Base-by-base conservation (phyloP, 2,113 vertebrate genomes). In the Scomber scombrus region DNA sequence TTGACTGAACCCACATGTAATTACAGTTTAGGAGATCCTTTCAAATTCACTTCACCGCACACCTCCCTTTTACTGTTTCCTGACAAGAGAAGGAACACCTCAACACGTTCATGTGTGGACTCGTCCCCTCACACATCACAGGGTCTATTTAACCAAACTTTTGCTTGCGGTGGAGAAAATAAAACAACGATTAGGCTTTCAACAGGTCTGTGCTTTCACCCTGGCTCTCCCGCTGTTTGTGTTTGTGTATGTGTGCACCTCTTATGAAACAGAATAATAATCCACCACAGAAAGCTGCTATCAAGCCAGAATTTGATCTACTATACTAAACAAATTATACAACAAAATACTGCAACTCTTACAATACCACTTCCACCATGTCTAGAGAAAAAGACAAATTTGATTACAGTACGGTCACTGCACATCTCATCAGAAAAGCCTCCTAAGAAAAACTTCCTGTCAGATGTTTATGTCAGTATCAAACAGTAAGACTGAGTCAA, bases 71-170 rank as follows among this genome's bases (percentile, higher is more conserved):
- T 26, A 71, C 78, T 73, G 75, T 67, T 89, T 72, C 85, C 85
- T 54, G 55, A 73, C 23, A 46, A 60, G 73, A 83, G 65, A 81
- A 69, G 55, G 69, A 72, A 69, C 73, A n/a, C 60, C 65, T 78
- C 26, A 63, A 31, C 62, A 71, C 47, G 47, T 82, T 85, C 88
- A 40, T 82, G 90, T 88, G 80, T 58, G 69, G 71, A 85, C 86
- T 81, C 11, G 55, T 74, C 66, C 43, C 56, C 31, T 65, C n/a
- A 31, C 57, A 18, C 56, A 54, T 18, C 55, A 40, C 31, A 58
- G 43, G 45, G 26, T 29, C 52, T 51, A 14, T 40, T 40, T 54
- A 13, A 29, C 50, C 54, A 21, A 74, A 55, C 19, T 57, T 23
- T 19, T 34, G 63, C 46, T 78, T 60, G n/a, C 34, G 52, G 16